Conservation (phyloP, 2,888 invertebrate genomes). For the Phorcus lineatus region DNA sequence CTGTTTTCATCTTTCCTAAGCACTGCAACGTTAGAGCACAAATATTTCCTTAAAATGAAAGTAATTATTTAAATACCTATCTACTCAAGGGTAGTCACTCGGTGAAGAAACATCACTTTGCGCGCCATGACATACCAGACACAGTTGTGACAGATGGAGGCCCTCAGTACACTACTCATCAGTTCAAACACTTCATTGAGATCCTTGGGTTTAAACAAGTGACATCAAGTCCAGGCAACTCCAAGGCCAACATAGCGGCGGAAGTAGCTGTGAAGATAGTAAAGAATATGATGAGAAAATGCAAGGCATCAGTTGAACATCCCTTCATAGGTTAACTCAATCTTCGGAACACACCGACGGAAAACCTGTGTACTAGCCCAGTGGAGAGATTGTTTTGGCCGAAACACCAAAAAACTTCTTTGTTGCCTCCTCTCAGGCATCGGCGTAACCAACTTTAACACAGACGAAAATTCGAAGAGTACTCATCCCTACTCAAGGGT, state of each 20-base stretch:
- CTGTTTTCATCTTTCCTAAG: too few relatives aligned
- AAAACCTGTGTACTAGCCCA: slow-evolving; percentile 9
- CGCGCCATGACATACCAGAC: slow-evolving; percentile 37
- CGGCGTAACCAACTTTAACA: too few relatives aligned
- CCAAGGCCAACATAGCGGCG: slow-evolving; percentile 17
- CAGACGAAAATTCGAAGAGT: too few relatives aligned
- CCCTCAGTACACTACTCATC: slow-evolving; percentile 22
- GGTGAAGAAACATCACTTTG: slow-evolving; percentile 40
- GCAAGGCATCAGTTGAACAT: not conserved
- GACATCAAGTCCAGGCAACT: slow-evolving; percentile 22
- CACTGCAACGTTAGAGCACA: too few relatives aligned
- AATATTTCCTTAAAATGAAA: too few relatives aligned
- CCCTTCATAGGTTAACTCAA: slow-evolving; percentile 32
- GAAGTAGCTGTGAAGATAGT: slow-evolving; percentile 27
- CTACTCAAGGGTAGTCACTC: too few relatives aligned
- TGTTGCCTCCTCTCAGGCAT: too few relatives aligned
- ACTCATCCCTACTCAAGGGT: too few relatives aligned
- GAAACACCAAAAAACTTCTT: slow-evolving; percentile 2
- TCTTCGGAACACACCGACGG: slow-evolving; percentile 22
- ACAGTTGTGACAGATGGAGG: slow-evolving; percentile 24
- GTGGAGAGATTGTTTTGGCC: slow-evolving; percentile 26
- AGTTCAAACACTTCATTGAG: slow-evolving; percentile 27
- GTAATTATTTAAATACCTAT: too few relatives aligned
- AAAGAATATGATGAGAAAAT: slow-evolving; percentile 27
- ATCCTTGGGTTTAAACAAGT: slow-evolving; percentile 23